A percentile compares a stretch with the other conserved stretches of the same genome.
phyloP scores from a whole-genome alignment of 2,797 vertebrate species.

The Trichosurus vulpecula region DNA sequence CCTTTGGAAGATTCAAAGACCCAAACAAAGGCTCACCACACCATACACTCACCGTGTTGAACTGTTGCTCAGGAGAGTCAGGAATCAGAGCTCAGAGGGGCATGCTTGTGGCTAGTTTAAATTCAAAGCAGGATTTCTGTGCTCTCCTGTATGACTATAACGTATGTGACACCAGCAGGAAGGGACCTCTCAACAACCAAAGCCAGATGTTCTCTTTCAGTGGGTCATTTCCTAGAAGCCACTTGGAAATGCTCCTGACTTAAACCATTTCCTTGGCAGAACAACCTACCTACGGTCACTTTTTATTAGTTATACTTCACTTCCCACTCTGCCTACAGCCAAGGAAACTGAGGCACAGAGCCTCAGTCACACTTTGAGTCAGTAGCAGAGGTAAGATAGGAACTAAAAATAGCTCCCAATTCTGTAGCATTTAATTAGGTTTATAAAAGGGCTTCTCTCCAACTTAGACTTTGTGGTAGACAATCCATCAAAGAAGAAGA shows the following conservation, averaged over 20 bases:
- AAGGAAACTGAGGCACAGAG: slow-evolving; percentile 36
- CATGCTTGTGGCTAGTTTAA: slow-evolving; percentile 37
- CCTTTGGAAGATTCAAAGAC: neutral
- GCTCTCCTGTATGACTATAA: slow-evolving; percentile 8
- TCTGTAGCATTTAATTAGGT: neutral
- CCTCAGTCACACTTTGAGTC: neutral
- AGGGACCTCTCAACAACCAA: slow-evolving; percentile 41
- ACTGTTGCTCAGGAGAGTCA: neutral
- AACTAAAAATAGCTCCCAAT: neutral
- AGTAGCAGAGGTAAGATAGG: neutral
- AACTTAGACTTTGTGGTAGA: neutral
- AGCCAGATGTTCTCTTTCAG: slow-evolving; percentile 47
- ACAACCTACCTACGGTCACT: slow-evolving; percentile 25
- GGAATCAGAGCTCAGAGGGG: neutral
- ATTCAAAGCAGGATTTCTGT: slow-evolving; percentile 32
- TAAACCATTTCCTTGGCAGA: slow-evolving; percentile 6
- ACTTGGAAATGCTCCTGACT: neutral
- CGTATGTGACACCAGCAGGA: slow-evolving; percentile 12
- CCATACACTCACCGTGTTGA: neutral
- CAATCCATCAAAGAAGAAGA: neutral
- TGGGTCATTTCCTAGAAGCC: slow-evolving; percentile 40
- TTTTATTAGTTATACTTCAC: slow-evolving; percentile 37
- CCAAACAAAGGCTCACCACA: neutral
- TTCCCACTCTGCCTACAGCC: slow-evolving; percentile 33
- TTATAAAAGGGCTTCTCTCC: neutral